Evolutionary conservation across 2,888 invertebrate species (phyloP).

Genomic region (Clostera curtula): DNA sequence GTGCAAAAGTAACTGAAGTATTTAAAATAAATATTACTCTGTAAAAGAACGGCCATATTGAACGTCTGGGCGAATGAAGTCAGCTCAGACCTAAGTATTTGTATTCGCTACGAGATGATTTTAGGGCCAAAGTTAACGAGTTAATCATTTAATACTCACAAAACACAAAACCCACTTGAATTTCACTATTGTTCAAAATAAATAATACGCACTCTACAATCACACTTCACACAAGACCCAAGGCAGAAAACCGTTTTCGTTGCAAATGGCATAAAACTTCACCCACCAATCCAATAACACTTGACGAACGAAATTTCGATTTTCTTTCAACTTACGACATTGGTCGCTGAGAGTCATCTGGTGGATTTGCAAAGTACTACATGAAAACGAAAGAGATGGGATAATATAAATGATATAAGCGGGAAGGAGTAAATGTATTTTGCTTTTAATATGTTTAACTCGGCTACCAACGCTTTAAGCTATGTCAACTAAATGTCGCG

Average conservation of each 20-base stretch:
- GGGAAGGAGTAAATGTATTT: slow-evolving; percentile 6
- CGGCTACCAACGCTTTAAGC: no score
- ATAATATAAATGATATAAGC: slow-evolving; percentile 3
- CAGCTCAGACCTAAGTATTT: slow-evolving; percentile 13
- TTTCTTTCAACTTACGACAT: slow-evolving; percentile 37
- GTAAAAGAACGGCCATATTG: slow-evolving; percentile 68
- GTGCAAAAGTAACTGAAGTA: no score
- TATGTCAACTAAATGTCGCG: no score
- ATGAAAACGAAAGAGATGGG: slow-evolving; percentile 5
- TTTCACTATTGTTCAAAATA: slow-evolving; percentile 49
- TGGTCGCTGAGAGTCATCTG: slow-evolving; percentile 37
- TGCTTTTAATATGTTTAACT: no score
- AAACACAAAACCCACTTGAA: slow-evolving; percentile 51
- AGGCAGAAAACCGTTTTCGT: slow-evolving; percentile 71
- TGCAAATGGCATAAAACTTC: slow-evolving; percentile 41
- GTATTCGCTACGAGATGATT: slow-evolving; percentile 6
- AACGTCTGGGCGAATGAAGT: slow-evolving; percentile 41
- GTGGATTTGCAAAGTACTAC: neutral
- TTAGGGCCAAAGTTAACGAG: slow-evolving; percentile 13
- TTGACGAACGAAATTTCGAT: slow-evolving; percentile 37
- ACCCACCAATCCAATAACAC: slow-evolving; percentile 24
- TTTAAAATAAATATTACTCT: slow-evolving; percentile 23
- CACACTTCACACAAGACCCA: slow-evolving; percentile 67
- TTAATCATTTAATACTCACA: slow-evolving; percentile 47
- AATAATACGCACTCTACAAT: slow-evolving; percentile 58